Conservation (phyloP, 2,888 invertebrate genomes). For the Drosophila macrothrix region DNA sequence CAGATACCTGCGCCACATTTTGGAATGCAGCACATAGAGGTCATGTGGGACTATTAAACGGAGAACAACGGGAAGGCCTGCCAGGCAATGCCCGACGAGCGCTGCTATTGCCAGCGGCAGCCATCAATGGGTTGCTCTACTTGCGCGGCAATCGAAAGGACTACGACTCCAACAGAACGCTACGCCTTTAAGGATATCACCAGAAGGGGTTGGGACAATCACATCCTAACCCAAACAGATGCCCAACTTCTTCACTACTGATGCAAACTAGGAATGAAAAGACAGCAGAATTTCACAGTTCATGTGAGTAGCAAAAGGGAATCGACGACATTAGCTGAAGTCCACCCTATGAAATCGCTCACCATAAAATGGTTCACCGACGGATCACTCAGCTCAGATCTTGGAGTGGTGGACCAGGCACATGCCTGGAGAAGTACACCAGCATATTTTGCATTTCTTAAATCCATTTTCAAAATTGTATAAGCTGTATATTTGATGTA, state of each 20-base stretch:
- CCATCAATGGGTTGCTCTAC: constrained; percentile 89
- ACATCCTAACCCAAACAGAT: too few relatives aligned
- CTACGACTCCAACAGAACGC: too few relatives aligned
- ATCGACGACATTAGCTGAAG: too few relatives aligned
- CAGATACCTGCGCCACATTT: constrained; percentile 73
- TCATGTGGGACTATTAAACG: constrained; percentile 77
- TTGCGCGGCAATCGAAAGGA: constrained; percentile 87
- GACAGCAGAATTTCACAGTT: too few relatives aligned
- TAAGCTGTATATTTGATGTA: not conserved
- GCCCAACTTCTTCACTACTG: too few relatives aligned
- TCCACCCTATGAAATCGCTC: too few relatives aligned
- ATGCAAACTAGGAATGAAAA: too few relatives aligned
- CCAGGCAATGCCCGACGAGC: constrained; percentile 64
- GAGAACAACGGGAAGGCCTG: constrained; percentile 71
- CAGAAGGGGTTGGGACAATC: too few relatives aligned
- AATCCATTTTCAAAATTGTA: not conserved
- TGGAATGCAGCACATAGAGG: constrained; percentile 66
- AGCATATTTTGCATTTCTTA: not conserved
- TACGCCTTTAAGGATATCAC: too few relatives aligned
- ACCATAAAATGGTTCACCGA: too few relatives aligned
- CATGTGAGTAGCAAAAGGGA: too few relatives aligned
- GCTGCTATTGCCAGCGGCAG: constrained; percentile 87
- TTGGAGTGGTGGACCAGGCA: not conserved
- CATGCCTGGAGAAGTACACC: not conserved
- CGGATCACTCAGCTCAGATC: not conserved